Conservation (phyloP, 2,113 vertebrate genomes). For the Crotophaga sulcirostris region DNA sequence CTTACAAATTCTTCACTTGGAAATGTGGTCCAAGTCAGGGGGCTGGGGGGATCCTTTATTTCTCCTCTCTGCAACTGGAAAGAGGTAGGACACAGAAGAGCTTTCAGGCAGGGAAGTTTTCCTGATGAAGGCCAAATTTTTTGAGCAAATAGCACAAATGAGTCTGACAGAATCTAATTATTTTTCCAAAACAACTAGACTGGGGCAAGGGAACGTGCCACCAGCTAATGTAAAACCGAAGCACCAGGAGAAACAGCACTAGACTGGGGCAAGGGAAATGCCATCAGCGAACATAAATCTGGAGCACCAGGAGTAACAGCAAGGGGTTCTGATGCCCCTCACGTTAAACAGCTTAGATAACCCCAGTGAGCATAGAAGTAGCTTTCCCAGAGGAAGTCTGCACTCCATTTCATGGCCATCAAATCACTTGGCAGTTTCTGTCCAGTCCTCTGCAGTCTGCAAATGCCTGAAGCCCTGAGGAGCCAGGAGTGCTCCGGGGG, state of each 20-base stretch:
- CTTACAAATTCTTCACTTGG: not conserved
- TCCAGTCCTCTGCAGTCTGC: not conserved
- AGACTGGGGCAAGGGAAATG: not conserved
- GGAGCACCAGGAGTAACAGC: not conserved
- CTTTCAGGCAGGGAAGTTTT: not conserved
- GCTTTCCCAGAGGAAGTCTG: not conserved
- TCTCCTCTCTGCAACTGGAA: not conserved
- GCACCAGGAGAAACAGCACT: not conserved
- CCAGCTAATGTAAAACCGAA: not conserved
- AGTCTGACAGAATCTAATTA: not conserved
- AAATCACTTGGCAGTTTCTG: not conserved
- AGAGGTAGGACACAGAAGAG: not conserved
- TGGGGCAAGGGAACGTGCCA: not conserved
- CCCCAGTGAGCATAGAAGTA: not conserved
- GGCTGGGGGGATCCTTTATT: not conserved
- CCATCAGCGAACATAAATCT: not conserved
- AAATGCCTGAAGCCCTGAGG: not conserved
- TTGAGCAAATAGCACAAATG: not conserved
- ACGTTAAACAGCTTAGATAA: not conserved
- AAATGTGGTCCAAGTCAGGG: not conserved
- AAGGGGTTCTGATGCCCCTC: not conserved
- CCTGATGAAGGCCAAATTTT: not conserved
- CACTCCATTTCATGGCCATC: not conserved
- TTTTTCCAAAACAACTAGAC: not conserved
- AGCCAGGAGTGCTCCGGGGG: not conserved